Base-by-base conservation (phyloP, 2,888 invertebrate genomes). In the Dendrolimus houi region DNA sequence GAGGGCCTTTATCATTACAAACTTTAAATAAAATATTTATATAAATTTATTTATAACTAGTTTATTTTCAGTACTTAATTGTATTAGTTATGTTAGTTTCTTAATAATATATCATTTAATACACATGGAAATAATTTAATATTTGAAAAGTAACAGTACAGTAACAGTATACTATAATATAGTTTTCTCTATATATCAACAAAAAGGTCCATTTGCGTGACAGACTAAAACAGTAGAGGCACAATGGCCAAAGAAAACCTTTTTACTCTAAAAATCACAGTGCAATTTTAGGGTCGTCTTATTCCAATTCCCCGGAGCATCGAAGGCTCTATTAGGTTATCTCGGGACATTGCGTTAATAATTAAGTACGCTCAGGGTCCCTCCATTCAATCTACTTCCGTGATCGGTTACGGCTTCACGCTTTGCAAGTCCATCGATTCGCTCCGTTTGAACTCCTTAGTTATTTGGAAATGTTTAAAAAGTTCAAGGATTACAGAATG, bases 401-500 rank as follows among this genome's bases (percentile, higher is more conserved):
- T 60, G 73, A 71, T 68, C 69, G 70, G 81, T 81, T 72, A 79
- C 79, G 76, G 78, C 75, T 82, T 82, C 79, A 80, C 82, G 83
- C 78, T 84, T 75, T 68, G 75, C 68, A 72, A 74, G 75, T 79
- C 77, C 74, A 74, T 72, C 77, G 81, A 79, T 75, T 60, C 77
- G 79, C 75, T 81, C 74, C 75, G 77, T 83, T 81, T 75, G 74
- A 80, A 81, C 77, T 76, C 77, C 72, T 79, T 77, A 80, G 77
- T 79, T 83, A 81, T 81, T 82, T 77, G 71, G 75, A 69, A 77
- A 80, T 78, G 79, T 78, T 84, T 79, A 74, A 79, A 79, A 83
- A 82, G 75, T 83, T 81, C 65, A 65, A 68, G 70, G 70, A 78
- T 79, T 79, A 77, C 71, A 64, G 68, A 80, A 77, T 72, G 69